Conservation (phyloP, 1,140 invertebrate genomes). For the Procambarus clarkii region DNA sequence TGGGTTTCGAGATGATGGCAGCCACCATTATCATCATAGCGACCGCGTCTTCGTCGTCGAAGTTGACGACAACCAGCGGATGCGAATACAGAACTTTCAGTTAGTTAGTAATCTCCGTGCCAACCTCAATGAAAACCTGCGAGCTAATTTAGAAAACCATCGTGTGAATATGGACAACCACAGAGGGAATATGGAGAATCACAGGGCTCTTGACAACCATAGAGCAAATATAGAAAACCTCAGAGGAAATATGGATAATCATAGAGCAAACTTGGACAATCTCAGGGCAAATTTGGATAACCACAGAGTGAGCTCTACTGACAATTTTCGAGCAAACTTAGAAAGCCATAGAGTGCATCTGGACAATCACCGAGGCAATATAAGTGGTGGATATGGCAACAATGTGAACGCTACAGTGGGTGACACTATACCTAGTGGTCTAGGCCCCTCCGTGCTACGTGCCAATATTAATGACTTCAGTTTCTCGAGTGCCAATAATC, state of each 20-base stretch:
- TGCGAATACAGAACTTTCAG: slow-evolving; percentile 75
- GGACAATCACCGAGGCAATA: slow-evolving; percentile 73
- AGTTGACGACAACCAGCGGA: slow-evolving; percentile 79
- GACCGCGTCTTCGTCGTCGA: slow-evolving; percentile 89
- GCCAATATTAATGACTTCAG: slow-evolving; percentile 45
- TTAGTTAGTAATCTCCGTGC: slow-evolving; percentile 63
- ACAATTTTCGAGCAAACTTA: slow-evolving; percentile 27
- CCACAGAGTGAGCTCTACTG: slow-evolving; percentile 24
- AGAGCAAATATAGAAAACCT: slow-evolving; percentile 61
- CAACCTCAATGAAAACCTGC: slow-evolving; percentile 65
- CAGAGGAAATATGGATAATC: slow-evolving; percentile 57
- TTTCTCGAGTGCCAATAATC: slow-evolving; percentile 37
- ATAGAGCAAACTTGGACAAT: slow-evolving; percentile 47
- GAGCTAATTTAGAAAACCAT: slow-evolving; percentile 49
- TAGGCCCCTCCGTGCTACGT: slow-evolving; percentile 2
- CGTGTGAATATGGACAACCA: slow-evolving; percentile 5
- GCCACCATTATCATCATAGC: slow-evolving; percentile 69
- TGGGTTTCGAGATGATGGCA: slow-evolving; percentile 88
- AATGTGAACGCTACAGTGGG: slow-evolving; percentile 34
- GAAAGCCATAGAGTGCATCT: slow-evolving; percentile 73
- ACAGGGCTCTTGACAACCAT: slow-evolving; percentile 26
- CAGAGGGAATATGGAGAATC: slow-evolving; percentile 35
- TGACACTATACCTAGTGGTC: background rate
- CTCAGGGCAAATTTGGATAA: slow-evolving; percentile 50
- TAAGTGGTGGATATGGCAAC: slow-evolving; percentile 39